These are phyloP conservation scores for Promerops cafer DNA, from an alignment of 2,113 vertebrate species.

Conservation along the genomic window DNA sequence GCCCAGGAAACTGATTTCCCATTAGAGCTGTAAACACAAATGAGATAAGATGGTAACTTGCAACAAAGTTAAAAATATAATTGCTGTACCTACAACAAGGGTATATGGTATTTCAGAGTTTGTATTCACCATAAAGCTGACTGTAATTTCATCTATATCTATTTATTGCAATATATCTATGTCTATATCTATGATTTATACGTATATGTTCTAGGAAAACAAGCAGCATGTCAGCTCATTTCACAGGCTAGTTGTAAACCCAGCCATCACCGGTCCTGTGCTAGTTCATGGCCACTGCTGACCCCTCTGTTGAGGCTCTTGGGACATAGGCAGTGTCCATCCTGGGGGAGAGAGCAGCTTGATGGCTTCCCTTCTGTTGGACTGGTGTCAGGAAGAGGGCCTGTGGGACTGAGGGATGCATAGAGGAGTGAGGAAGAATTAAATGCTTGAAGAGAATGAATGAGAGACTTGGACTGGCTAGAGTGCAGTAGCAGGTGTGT, in stretches of 20 bases:
- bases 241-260: background rate
- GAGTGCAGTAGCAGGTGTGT: background rate
- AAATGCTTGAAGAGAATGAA: background rate
- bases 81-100: background rate
- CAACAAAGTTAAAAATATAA: background rate
- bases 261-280: background rate
- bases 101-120: background rate
- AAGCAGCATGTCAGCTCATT: background rate
- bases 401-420: background rate
- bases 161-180: background rate
- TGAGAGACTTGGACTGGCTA: background rate
- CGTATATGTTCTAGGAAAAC: background rate
- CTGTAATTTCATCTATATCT: background rate
- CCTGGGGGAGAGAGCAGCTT: background rate
- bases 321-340: background rate
- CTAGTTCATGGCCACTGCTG: background rate
- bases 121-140: background rate
- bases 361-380: background rate
- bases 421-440: background rate
- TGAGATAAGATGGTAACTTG: background rate
- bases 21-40: slow-evolving; percentile 82
- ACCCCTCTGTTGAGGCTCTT: background rate
- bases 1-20: slow-evolving; percentile 98
- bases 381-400: background rate
- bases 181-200: background rate